These are phyloP conservation scores for Scrobipalpa atriplicella DNA, from an alignment of 2,888 invertebrate genomes.

Conservation along the genomic window DNA sequence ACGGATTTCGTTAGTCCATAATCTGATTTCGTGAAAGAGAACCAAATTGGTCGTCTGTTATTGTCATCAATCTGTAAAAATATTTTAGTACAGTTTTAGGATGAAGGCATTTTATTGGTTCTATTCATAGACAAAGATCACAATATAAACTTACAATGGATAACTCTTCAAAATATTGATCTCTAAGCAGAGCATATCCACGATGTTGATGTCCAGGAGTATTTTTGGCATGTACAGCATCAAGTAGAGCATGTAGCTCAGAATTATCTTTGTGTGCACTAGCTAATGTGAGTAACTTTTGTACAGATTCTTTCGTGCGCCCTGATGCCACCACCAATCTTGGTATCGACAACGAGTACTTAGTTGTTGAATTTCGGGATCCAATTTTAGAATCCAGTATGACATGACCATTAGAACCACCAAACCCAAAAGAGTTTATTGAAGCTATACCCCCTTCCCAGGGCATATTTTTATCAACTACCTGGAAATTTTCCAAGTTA, in stretches of 20 bases:
- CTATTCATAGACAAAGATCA: not conserved
- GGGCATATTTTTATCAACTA: conserved; percentile 90
- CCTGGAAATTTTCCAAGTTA: conserved; percentile 62
- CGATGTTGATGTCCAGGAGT: conserved; percentile 37
- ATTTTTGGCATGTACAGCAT: conserved; percentile 84
- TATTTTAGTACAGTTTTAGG: not conserved
- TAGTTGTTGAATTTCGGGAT: conserved; percentile 73
- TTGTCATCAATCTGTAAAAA: not conserved
- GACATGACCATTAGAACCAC: conserved; percentile 97
- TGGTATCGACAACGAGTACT: conserved; percentile 61
- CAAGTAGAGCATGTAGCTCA: conserved; percentile 89
- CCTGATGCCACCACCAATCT: conserved; percentile 87
- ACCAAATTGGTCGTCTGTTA: conserved; percentile 5
- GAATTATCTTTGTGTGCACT: conserved; percentile 84
- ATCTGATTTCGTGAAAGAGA: not conserved
- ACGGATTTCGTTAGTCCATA: not conserved
- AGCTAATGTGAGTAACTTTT: conserved; percentile 82
- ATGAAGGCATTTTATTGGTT: too few species aligned
- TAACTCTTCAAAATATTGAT: conserved; percentile 49
- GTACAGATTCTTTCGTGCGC: conserved; percentile 81
- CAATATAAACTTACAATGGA: not conserved
- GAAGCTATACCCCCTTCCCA: conserved; percentile 96
- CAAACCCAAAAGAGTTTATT: conserved; percentile 98
- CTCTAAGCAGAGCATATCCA: conserved; percentile 88
- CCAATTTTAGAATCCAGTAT: conserved; percentile 89